phyloP scores from a whole-genome alignment of 2,888 invertebrate genomes.

The Tineola bisselliella region DNA sequence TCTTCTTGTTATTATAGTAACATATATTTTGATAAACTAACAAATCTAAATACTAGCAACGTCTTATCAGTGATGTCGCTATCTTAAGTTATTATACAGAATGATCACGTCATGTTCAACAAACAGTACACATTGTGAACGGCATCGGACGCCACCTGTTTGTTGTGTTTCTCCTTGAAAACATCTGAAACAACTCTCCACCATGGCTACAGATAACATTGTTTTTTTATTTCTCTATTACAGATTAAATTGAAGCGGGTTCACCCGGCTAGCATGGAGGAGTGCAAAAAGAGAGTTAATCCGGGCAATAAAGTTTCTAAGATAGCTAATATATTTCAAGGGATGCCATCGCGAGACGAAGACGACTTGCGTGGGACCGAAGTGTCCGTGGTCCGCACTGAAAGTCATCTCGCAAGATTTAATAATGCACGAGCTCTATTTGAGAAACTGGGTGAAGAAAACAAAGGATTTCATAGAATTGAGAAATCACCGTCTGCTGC shows the following conservation, averaged over 20 bases:
- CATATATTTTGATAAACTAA: not conserved
- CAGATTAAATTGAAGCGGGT: slow-evolving; percentile 64
- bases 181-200: slow-evolving; percentile 38
- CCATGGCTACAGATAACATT: not conserved
- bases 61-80: slow-evolving; percentile 61
- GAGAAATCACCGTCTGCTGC: slow-evolving; percentile 69
- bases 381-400: slow-evolving; percentile 83
- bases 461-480: slow-evolving; percentile 64
- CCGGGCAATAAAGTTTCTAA: slow-evolving; percentile 87
- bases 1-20: not conserved
- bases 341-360: slow-evolving; percentile 70
- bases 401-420: slow-evolving; percentile 90
- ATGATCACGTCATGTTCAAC: slow-evolving; percentile 40
- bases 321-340: slow-evolving; percentile 91
- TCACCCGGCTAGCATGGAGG: slow-evolving; percentile 71
- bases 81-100: slow-evolving; percentile 58
- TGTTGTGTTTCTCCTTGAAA: slow-evolving; percentile 26
- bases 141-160: slow-evolving; percentile 36
- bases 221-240: slow-evolving; percentile 28
- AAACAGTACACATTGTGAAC: slow-evolving; percentile 39
- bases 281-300: slow-evolving; percentile 71
- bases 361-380: slow-evolving; percentile 63
- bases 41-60: slow-evolving; percentile 8
- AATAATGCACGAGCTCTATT: slow-evolving; percentile 92
- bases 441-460: slow-evolving; percentile 86